Evolutionary conservation across 2,888 invertebrate genomes (phyloP), one percentile per base, ranked within the genome.

Genomic region (Hoplodrina ambigua): DNA sequence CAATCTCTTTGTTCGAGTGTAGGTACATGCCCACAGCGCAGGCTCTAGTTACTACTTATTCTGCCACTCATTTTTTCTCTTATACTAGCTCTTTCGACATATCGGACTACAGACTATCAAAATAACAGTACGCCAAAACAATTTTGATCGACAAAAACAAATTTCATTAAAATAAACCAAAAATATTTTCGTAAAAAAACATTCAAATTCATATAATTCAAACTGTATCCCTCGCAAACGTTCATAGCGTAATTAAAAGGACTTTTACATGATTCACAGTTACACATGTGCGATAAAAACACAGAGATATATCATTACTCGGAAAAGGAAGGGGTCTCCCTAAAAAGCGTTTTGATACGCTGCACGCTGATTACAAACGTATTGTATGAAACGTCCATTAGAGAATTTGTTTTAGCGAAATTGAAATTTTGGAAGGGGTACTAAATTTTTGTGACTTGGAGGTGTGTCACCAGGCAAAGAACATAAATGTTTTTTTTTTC

Each of bases 221-320:
- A 6, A 69, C 19, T 5, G 44, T 17, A 67, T 66, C 77, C 73
- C 77, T 76, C 60, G 61, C 76, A 72, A 85, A 85, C 75, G 74
- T 69, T 81, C 70, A 50, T 66, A 49, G 56, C 70, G 82, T 84
- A 84, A 85, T 85, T 85, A 84, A 84, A 83, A 78, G 67, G 82
- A 76, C 60, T 80, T 82, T 85, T 77, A 70, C 60, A 78, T 85
- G 85, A 86, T 81, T 85, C 85, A 86, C 78, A 77, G 81, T 70
- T 75, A 80, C 82, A 81, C 78, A 83, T 77, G 79, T 65, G 75
- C 80, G 78, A 88, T 88, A 87, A 89, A 85, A 89, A 85, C 68
- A 66, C 63, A 70, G 69, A 83, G 70, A 84, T 84, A 84, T 84
- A 86, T 88, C 85, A 82, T 82, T 81, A 84, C 81, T 75, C 75